phyloP scores from a whole-genome alignment of 2,797 vertebrate genomes.

The Uromys caudimaculatus region DNA sequence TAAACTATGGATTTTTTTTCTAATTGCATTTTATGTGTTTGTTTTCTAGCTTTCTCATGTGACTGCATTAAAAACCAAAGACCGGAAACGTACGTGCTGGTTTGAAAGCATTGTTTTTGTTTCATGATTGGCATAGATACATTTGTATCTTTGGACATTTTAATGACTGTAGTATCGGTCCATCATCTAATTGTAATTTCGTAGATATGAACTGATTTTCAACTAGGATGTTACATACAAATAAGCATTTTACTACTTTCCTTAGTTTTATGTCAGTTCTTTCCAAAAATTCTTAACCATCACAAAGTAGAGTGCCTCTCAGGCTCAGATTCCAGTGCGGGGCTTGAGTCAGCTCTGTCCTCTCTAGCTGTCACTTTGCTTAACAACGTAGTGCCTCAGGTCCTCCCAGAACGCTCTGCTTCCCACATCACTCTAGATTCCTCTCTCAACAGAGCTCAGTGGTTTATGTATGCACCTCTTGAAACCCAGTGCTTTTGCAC shows the following conservation, averaged over 20 bases:
- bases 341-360: not conserved
- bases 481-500: conserved; percentile 13
- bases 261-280: conserved; percentile 17
- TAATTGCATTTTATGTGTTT: conserved; percentile 66
- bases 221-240: not conserved
- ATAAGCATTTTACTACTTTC: conserved; percentile 42
- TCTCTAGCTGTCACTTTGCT: not conserved
- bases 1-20: not conserved
- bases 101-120: conserved; percentile 50
- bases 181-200: conserved; percentile 37
- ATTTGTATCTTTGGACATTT: not conserved
- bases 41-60: conserved; percentile 92
- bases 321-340: not conserved
- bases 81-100: conserved; percentile 92
- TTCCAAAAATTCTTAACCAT: not conserved
- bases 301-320: not conserved
- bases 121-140: not conserved
- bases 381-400: not conserved
- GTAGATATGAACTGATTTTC: conserved; percentile 18
- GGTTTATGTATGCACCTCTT: not conserved
- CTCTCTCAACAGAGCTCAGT: not conserved
- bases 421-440: not conserved
- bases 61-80: conserved; percentile 92
- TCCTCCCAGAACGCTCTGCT: not conserved
- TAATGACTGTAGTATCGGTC: not conserved